Base-by-base conservation (phyloP, 2,113 vertebrate species). In the Hydrolagus affinis region DNA sequence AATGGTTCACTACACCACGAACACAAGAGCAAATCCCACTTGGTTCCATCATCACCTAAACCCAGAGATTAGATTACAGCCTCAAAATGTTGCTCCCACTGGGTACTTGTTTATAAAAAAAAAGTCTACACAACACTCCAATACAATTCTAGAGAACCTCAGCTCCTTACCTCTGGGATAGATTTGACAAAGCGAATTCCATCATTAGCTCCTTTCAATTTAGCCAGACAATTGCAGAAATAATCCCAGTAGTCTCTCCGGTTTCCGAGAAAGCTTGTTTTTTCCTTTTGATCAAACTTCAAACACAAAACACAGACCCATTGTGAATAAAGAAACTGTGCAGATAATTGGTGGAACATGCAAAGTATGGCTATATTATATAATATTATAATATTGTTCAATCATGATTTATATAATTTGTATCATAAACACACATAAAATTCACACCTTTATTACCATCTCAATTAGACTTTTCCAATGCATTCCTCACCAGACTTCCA, bases 181-280 rank as follows among this genome's bases (percentile, higher is more conserved):
- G 96, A 96, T 87, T 95, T 98, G 89, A 99, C 97, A 68, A 98
- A 98, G 87, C 97, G 97, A 88, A 99, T 96, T 88, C 97, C 97
- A 86, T 99, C 96, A 64, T 95, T 98, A 90, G 95, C 94, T 88
- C 97, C 97, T 90, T 98, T 99, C 88, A 96, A 93, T 91, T 96
- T 98, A 88, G 94, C 93, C 91, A 99, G 91, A 88, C 97, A 99
- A 88, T 96, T 95, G 0, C 94, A 96, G 93, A 98, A 98, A 88
- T 97, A 99, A 92, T 99, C 97, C 97, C 97, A 99, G 91, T 98
- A 99, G 92, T 99, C 97, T 91, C 97, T 99, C 88, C 93, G 95
- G 88, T 89, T 94, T 12, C 97, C 95, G 86, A 99, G 90, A 86
- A 99, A 94, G 1, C 95, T 96, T 77, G 91, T 93, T 91, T 96